Evolutionary conservation across 2,797 vertebrate species (phyloP).

Genomic region (Gadopsis bispinosus): DNA sequence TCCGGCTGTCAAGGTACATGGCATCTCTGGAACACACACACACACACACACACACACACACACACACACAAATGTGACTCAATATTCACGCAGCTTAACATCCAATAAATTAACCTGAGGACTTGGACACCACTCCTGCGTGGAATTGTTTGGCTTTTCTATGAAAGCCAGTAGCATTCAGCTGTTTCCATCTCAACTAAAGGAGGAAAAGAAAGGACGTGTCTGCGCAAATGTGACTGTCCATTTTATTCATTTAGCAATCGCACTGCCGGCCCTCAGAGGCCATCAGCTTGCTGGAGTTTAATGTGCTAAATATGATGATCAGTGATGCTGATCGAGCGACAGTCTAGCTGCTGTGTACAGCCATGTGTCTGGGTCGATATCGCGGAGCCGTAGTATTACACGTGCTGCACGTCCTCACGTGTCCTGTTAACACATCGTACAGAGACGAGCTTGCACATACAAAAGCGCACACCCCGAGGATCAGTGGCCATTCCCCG

Average conservation of each 20-base stretch:
- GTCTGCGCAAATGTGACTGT: neutral
- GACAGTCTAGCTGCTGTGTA: constrained; percentile 9
- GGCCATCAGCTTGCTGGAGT: constrained; percentile 24
- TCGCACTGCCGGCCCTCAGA: constrained; percentile 26
- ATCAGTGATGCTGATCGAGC: constrained; percentile 29
- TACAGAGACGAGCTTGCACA: neutral
- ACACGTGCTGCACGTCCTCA: constrained; percentile 41
- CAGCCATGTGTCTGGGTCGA: constrained; percentile 50
- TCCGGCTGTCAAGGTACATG: constrained; percentile 77
- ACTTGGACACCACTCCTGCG: constrained; percentile 29
- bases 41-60: neutral
- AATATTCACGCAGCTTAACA: constrained; percentile 16
- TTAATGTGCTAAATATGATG: constrained; percentile 49
- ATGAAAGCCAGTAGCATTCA: constrained; percentile 10
- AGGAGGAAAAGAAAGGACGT: neutral
- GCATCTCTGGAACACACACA: constrained; percentile 5
- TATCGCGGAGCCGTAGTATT: constrained; percentile 26
- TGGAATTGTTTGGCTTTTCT: constrained; percentile 25
- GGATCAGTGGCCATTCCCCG: constrained; percentile 50
- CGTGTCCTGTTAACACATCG: constrained; percentile 32
- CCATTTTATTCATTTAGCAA: constrained; percentile 35
- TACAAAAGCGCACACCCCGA: constrained; percentile 12
- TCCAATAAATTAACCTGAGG: constrained; percentile 14
- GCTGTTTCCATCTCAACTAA: neutral
- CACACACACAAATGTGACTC: constrained; percentile 33